Evolutionary conservation across 1,140 invertebrate species (phyloP).

Genomic region (Nilaparvata lugens): DNA sequence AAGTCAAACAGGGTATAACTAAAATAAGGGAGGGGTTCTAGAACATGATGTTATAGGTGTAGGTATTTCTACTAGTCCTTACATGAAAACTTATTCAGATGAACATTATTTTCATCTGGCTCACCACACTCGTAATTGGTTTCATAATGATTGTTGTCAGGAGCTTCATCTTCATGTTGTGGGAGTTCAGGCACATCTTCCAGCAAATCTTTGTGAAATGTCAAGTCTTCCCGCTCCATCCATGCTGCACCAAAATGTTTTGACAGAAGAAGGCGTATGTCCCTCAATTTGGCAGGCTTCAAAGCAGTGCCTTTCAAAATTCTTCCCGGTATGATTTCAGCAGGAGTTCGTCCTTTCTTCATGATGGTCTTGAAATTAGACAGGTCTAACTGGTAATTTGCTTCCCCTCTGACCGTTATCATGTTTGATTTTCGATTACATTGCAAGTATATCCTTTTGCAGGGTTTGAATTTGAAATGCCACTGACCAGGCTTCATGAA

Average conservation of each 20-base stretch:
- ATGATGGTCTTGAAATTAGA: not conserved
- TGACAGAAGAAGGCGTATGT: conserved; percentile 3
- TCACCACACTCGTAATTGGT: too few relatives aligned
- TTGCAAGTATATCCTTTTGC: conserved; percentile 18
- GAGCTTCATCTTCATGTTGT: too few relatives aligned
- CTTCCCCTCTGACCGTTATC: conserved; percentile 15
- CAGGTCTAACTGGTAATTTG: not conserved
- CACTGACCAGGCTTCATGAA: conserved; percentile 5
- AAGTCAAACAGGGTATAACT: too few relatives aligned
- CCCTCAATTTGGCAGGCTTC: conserved; percentile 7
- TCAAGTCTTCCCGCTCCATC: not conserved
- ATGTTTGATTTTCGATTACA: conserved; percentile 7
- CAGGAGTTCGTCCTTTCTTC: not conserved
- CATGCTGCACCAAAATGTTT: conserved; percentile 16
- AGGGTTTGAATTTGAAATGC: conserved; percentile 19
- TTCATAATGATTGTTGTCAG: too few relatives aligned
- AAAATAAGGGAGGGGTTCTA: too few relatives aligned
- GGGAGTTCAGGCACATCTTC: too few relatives aligned
- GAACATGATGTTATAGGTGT: too few relatives aligned
- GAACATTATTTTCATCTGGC: too few relatives aligned
- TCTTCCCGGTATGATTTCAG: not conserved
- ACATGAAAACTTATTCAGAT: too few relatives aligned
- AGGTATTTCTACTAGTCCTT: too few relatives aligned
- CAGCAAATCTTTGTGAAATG: too few relatives aligned
- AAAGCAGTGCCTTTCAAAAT: not conserved